phyloP scores from a whole-genome alignment of 2,888 invertebrate species.

The Phortica magna region DNA sequence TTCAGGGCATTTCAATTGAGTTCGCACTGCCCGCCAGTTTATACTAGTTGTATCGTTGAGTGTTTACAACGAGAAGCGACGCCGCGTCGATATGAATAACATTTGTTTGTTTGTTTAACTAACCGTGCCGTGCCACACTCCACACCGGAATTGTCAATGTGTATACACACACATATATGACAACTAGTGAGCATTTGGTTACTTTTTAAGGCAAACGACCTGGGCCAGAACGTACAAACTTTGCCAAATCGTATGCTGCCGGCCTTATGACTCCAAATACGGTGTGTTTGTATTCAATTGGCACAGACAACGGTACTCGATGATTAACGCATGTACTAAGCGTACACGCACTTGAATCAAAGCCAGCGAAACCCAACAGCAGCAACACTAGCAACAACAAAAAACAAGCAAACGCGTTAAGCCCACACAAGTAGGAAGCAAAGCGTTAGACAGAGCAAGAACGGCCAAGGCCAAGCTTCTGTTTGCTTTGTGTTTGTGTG shows the following conservation, averaged over 20 bases:
- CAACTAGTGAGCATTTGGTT: too few relatives aligned
- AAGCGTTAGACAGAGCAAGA: slow-evolving; percentile 39
- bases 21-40: not conserved
- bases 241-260: not conserved
- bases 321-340: not conserved
- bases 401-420: not conserved
- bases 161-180: too few relatives aligned
- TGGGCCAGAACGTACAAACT: not conserved
- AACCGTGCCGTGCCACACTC: not conserved
- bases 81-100: not conserved
- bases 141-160: too few relatives aligned
- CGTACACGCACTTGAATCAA: not conserved
- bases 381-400: too few relatives aligned
- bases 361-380: not conserved
- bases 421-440: slow-evolving; percentile 65
- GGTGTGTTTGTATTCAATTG: not conserved
- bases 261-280: slow-evolving; percentile 18
- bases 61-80: slow-evolving; percentile 9
- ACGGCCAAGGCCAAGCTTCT: slow-evolving; percentile 42
- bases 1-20: slow-evolving; percentile 30
- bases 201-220: too few relatives aligned
- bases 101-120: slow-evolving; percentile 12
- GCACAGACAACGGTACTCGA: slow-evolving; percentile 27
- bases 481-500: not conserved
- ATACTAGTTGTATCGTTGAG: not conserved